Base-by-base conservation (phyloP, 2,888 invertebrate species). In the Nomada goodeniana region DNA sequence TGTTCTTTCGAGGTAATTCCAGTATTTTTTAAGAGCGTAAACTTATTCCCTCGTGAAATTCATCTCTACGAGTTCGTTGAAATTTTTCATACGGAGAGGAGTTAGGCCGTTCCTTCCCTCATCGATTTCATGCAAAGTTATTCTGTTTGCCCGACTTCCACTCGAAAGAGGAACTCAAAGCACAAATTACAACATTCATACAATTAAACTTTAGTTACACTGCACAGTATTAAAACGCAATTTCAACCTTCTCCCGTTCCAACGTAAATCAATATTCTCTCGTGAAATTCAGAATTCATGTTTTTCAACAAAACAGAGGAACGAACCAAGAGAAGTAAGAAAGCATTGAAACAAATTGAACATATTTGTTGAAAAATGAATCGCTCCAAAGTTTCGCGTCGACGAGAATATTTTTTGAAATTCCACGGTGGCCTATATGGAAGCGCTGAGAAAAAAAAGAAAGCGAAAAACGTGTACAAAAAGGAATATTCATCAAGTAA, bases 41-140 rank as follows among this genome's bases (percentile, higher is more conserved):
- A 80, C 73, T 80, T 79, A 73, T 68, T 68, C 52, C 36, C 63
- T 68, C 80, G 72, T 79, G 69, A 72, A 80, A 73, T 73, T 79
- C 80, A 73, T 68, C 68, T 73, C 57, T 20, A 29, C 55, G 20
- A 57, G 61, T 44, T 53, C 44, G 79, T 68, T 68, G 79, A 80
- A 80, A 80, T 80, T 80, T 80, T 80, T 80, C 72, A 80, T 73
- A 72, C 79, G 59, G 20, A 29, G 79, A 52, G 42, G 42, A 73
- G 68, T 64, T 52, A 44, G 79, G 63, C 73, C 53, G 67, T 71
- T 60, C 61, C 68, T 73, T 36, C 80, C 63, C 79, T 80, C 79
- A 80, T 80, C 80, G 80, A 80, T 80, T 80, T 80, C 80, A 80
- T 80, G 79, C 80, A 80, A 80, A 80, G 79, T 80, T 80, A 80